Evolutionary conservation across 2,113 vertebrate species (phyloP).

Genomic region (Syrmaticus mikado): DNA sequence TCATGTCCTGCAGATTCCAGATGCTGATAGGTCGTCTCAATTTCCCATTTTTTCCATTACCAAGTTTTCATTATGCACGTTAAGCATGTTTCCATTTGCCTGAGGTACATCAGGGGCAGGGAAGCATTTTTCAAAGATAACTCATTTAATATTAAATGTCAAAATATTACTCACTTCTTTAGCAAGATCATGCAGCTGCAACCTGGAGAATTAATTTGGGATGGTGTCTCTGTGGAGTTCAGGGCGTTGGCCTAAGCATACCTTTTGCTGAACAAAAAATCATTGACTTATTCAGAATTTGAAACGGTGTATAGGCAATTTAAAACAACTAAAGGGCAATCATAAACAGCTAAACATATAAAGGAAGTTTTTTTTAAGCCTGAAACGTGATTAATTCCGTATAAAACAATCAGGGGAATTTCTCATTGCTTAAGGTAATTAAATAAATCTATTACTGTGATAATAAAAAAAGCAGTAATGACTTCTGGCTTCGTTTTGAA

Average conservation of each 20-base stretch:
- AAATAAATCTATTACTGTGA: conserved; percentile 38
- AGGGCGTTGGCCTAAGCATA: conserved; percentile 71
- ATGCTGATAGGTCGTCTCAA: conserved; percentile 62
- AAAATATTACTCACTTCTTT: conserved; percentile 79
- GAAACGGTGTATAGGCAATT: conserved; percentile 7
- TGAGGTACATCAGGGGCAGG: conserved; percentile 74
- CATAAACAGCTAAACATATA: conserved; percentile 60
- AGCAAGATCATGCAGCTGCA: conserved; percentile 76
- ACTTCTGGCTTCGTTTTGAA: conserved; percentile 37
- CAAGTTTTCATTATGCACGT: conserved; percentile 70
- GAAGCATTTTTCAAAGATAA: conserved; percentile 82
- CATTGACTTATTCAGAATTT: conserved; percentile 56
- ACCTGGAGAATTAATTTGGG: conserved; percentile 77
- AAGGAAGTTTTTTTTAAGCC: conserved; percentile 69
- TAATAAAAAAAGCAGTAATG: conserved; percentile 37
- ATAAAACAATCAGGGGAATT: conserved; percentile 63
- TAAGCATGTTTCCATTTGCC: conserved; percentile 81
- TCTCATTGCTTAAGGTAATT: conserved; percentile 59
- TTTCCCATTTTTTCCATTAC: conserved; percentile 79
- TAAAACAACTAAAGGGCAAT: conserved; percentile 57
- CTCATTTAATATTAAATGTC: conserved; percentile 82
- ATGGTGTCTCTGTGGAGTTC: conserved; percentile 70
- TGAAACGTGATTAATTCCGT: conserved; percentile 69
- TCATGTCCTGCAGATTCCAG: conserved; percentile 37
- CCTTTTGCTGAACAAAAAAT: conserved; percentile 69